Evolutionary conservation across 1,140 invertebrate genomes (phyloP).

Genomic region (Adelges cooleyi): DNA sequence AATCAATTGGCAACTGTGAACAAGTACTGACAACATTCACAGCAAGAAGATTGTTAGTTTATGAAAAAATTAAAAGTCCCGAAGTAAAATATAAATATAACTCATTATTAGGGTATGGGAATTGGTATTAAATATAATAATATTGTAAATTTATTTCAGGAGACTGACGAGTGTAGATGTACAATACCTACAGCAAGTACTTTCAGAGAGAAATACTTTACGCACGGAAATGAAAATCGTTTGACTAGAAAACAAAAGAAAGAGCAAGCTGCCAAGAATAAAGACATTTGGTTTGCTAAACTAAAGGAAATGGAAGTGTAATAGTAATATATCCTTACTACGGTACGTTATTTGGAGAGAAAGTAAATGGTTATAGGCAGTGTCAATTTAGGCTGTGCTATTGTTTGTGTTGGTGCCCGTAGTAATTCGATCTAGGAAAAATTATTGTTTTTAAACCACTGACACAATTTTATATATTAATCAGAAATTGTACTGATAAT

Average conservation of each 20-base stretch:
- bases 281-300: slow-evolving; percentile 15
- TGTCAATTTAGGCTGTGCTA: too few species aligned
- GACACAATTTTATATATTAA: too few species aligned
- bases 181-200: not conserved
- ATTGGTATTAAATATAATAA: too few species aligned
- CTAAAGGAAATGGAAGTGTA: not conserved
- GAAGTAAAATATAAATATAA: too few species aligned
- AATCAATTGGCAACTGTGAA: slow-evolving; percentile 70
- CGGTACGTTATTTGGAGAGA: too few species aligned
- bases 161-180: not conserved
- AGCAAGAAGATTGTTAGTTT: slow-evolving; percentile 71
- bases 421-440: too few species aligned
- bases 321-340: too few species aligned
- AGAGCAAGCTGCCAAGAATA: slow-evolving; percentile 14
- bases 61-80: slow-evolving; percentile 61
- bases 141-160: not conserved
- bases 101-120: too few species aligned
- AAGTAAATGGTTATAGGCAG: too few species aligned
- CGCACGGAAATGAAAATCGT: slow-evolving; percentile 29
- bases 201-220: slow-evolving; percentile 32
- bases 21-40: slow-evolving; percentile 68
- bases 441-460: too few species aligned
- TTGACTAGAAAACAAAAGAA: slow-evolving; percentile 17
- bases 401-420: too few species aligned
- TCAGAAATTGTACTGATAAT: too few species aligned